Percentiles rank a stretch among this genome's conserved stretches.
phyloP scores from a whole-genome alignment of 2,797 vertebrate genomes.

The Chloroceryle inda region DNA sequence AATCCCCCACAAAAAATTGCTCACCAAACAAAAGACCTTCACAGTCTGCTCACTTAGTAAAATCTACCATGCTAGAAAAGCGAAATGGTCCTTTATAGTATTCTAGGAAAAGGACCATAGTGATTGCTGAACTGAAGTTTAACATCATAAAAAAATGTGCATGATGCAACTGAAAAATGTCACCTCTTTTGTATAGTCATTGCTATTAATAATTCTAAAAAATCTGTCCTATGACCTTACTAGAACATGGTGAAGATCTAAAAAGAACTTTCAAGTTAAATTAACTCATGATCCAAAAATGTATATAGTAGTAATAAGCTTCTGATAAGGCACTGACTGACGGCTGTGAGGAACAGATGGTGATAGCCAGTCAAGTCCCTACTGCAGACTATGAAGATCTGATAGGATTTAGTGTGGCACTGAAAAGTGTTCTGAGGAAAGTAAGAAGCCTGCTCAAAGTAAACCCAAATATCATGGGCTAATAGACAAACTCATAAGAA shows the following conservation, averaged over 20 bases:
- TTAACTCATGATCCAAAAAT: not conserved
- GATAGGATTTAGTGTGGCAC: not conserved
- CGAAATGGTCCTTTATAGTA: not conserved
- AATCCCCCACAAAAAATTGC: not conserved
- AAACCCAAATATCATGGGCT: not conserved
- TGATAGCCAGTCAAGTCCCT: not conserved
- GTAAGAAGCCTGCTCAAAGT: not conserved
- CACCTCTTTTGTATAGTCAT: not conserved
- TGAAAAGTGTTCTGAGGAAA: not conserved
- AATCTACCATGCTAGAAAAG: not conserved
- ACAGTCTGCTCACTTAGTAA: not conserved
- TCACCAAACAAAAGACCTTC: not conserved
- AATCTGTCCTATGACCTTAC: not conserved
- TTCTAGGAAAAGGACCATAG: not conserved
- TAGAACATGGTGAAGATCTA: not conserved
- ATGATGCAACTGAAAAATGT: not conserved
- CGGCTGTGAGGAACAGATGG: not conserved
- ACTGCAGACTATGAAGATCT: not conserved
- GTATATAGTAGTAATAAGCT: not conserved
- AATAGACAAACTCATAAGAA: not conserved
- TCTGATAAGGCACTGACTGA: not conserved
- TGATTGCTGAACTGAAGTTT: not conserved
- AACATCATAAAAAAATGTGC: not conserved
- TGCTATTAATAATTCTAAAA: constrained; percentile 9
- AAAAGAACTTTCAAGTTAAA: not conserved